phyloP scores from a whole-genome alignment of 37 sponge, comb jelly and placozoan species.

The Chondrilla cf. caribensis region DNA sequence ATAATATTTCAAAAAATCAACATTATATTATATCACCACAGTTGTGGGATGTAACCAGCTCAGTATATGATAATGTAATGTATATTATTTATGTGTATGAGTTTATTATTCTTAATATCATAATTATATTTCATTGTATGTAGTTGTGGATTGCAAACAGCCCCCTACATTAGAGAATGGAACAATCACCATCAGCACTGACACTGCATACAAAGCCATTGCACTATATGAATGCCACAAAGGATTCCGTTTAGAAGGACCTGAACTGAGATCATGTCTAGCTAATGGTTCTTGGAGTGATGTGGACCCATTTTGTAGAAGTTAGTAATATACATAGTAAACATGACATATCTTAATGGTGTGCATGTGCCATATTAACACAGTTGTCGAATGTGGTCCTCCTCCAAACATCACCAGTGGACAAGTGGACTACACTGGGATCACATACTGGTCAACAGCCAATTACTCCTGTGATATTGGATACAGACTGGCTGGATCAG shows the following conservation, averaged over 20 bases:
- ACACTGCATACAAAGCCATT: conserved; percentile 4
- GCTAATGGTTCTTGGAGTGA: conserved; percentile 6
- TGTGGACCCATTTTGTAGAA: neutral
- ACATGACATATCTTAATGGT: too few relatives aligned
- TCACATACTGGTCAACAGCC: conserved; percentile 16
- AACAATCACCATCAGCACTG: neutral
- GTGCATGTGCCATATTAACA: too few relatives aligned
- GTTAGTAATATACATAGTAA: neutral
- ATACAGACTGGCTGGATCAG: neutral
- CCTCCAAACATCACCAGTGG: neutral
- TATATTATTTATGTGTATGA: too few relatives aligned
- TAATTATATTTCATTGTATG: too few relatives aligned
- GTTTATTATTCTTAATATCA: too few relatives aligned
- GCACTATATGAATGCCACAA: conserved; percentile 8
- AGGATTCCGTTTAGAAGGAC: neutral
- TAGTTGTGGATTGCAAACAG: neutral
- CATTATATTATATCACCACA: too few relatives aligned
- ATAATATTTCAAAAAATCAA: too few relatives aligned
- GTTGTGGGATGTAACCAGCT: too few relatives aligned
- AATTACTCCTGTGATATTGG: conserved; percentile 12
- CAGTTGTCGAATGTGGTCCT: conserved; percentile 16
- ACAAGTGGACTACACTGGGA: neutral
- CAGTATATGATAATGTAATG: too few relatives aligned
- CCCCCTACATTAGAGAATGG: neutral
- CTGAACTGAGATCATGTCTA: neutral